These are phyloP conservation scores for Girardinichthys multiradiatus DNA, from an alignment of 2,113 vertebrate species.

Conservation along the genomic window DNA sequence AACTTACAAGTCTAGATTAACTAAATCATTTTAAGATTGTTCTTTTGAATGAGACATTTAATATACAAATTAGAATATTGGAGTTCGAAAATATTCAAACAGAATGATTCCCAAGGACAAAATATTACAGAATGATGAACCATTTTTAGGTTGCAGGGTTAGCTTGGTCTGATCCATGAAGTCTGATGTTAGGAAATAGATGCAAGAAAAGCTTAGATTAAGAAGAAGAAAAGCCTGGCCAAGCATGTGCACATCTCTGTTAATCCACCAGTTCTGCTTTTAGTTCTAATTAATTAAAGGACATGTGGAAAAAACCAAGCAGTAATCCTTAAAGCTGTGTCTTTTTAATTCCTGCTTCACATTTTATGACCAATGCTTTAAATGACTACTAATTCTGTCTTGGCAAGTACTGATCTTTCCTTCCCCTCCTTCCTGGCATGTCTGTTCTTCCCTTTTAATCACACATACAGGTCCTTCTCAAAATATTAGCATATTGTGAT, in stretches of 20 bases:
- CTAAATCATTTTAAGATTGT: constrained; percentile 48
- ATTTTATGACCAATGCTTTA: constrained; percentile 56
- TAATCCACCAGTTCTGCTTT: constrained; percentile 56
- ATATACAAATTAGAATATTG: constrained; percentile 13
- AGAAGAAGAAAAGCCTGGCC: constrained; percentile 37
- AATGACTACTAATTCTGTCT: constrained; percentile 50
- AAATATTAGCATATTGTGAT: too few relatives aligned
- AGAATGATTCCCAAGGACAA: constrained; percentile 49
- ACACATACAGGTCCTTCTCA: too few relatives aligned
- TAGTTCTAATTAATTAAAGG: constrained; percentile 71
- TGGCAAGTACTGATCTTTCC: constrained; percentile 19
- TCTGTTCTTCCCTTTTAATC: constrained; percentile 3
- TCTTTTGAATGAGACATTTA: constrained; percentile 25
- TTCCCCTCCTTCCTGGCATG: constrained; percentile 14
- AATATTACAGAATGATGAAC: constrained; percentile 37
- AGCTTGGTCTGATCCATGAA: constrained; percentile 56
- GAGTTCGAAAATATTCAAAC: constrained; percentile 32
- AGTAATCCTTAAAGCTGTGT: constrained; percentile 64
- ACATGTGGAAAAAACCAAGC: constrained; percentile 55
- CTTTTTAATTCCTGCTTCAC: constrained; percentile 64
- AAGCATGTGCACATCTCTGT: constrained; percentile 33
- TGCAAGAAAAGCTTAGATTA: constrained; percentile 44
- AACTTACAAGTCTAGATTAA: constrained; percentile 38
- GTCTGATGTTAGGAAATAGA: constrained; percentile 59
- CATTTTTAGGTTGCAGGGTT: constrained; percentile 55